phyloP scores from a whole-genome alignment of 2,888 invertebrate species.

The Dryococelus australis region DNA sequence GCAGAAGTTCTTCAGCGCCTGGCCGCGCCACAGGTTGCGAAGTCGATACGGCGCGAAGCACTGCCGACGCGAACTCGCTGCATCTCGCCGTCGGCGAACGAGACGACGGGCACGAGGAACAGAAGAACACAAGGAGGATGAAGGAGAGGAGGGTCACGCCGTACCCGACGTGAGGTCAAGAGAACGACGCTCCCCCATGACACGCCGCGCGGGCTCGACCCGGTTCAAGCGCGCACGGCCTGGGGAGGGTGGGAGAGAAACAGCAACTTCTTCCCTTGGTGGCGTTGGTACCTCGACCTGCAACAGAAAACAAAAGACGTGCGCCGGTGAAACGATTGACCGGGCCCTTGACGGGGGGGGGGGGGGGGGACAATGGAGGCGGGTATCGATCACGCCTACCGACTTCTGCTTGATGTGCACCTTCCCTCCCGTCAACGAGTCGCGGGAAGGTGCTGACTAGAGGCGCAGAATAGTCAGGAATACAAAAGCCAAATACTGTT shows the following conservation, averaged over 20 bases:
- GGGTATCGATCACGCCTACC: not conserved
- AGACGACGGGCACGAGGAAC: not conserved
- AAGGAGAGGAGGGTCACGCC: constrained; percentile 12
- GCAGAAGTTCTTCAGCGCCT: not conserved
- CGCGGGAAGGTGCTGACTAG: not conserved
- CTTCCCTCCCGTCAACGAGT: not conserved
- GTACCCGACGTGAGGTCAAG: constrained; percentile 12
- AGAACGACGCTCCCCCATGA: not conserved
- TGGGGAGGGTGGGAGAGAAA: too few relatives aligned
- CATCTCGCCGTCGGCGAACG: not conserved
- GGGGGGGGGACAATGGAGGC: not conserved
- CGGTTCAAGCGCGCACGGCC: not conserved
- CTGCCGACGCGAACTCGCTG: not conserved
- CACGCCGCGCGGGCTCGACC: not conserved
- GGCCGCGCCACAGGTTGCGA: not conserved
- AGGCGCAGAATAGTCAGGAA: too few relatives aligned
- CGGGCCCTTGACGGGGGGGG: too few relatives aligned
- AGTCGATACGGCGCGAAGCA: not conserved
- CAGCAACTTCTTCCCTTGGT: not conserved
- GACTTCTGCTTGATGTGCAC: not conserved
- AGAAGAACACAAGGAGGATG: not conserved
- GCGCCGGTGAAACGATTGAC: not conserved
- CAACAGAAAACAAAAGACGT: constrained; percentile 9
- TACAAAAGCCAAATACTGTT: too few relatives aligned
- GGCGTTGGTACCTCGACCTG: not conserved